phyloP scores from a whole-genome alignment of 2,888 invertebrate species.

The Eupithecia abbreviata region DNA sequence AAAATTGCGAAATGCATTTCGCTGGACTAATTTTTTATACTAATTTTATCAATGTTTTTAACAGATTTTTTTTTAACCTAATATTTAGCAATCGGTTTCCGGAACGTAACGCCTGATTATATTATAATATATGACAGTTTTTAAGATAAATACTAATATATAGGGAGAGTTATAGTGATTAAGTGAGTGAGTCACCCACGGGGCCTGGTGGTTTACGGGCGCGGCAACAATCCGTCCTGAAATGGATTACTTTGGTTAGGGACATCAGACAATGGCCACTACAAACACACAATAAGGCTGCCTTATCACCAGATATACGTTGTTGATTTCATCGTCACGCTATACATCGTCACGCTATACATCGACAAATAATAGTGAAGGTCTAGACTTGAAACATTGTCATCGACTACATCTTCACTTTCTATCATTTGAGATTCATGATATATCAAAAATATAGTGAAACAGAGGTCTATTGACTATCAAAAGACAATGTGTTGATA shows the following conservation, averaged over 20 bases:
- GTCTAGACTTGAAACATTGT: too few relatives aligned
- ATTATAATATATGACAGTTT: neutral
- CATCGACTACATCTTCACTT: too few relatives aligned
- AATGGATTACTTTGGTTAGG: conserved; percentile 51
- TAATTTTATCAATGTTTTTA: too few relatives aligned
- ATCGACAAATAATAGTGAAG: neutral
- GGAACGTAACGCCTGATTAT: too few relatives aligned
- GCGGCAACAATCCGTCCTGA: conserved; percentile 78
- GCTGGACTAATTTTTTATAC: too few relatives aligned
- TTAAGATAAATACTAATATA: neutral
- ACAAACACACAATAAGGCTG: neutral
- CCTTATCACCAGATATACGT: neutral
- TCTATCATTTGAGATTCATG: too few relatives aligned
- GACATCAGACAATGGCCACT: conserved; percentile 18
- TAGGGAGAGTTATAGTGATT: conserved; percentile 26
- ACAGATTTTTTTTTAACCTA: too few relatives aligned
- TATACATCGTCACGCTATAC: neutral
- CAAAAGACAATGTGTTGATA: neutral
- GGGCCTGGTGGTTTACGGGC: conserved; percentile 61
- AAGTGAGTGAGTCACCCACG: conserved; percentile 51
- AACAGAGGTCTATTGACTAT: too few relatives aligned
- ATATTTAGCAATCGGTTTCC: too few relatives aligned
- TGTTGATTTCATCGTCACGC: neutral
- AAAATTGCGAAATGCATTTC: too few relatives aligned
- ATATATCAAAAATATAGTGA: too few relatives aligned